Evolutionary conservation across 2,113 vertebrate genomes (phyloP).

Genomic region (Actenoides hombroni): DNA sequence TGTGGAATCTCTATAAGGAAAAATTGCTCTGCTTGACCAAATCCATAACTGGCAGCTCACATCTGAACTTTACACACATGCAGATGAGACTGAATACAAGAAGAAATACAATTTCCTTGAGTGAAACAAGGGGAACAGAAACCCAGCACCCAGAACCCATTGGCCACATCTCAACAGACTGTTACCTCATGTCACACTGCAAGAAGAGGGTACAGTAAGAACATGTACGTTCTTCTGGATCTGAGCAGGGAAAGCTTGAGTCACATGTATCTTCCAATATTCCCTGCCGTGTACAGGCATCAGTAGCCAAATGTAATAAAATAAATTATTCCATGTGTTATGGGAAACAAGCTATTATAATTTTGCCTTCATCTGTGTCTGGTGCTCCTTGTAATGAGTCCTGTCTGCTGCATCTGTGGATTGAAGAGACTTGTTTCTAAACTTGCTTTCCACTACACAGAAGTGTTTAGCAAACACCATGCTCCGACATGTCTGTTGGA

Average conservation of each 20-base stretch:
- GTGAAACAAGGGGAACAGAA: background rate
- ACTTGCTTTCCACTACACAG: slow-evolving; percentile 84
- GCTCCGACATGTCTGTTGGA: slow-evolving; percentile 87
- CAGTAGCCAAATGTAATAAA: background rate
- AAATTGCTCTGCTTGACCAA: background rate
- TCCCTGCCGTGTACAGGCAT: background rate
- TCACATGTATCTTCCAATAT: background rate
- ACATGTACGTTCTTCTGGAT: accelerated
- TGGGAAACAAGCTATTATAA: background rate
- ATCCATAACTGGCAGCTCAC: background rate
- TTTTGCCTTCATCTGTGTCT: slow-evolving; percentile 89
- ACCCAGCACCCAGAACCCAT: background rate
- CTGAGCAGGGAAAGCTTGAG: background rate
- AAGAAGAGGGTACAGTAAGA: background rate
- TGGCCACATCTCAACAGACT: too few species aligned
- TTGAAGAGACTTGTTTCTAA: slow-evolving; percentile 84
- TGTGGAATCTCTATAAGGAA: background rate
- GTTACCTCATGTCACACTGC: too few species aligned
- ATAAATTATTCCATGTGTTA: background rate
- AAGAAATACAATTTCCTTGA: background rate
- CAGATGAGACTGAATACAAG: background rate
- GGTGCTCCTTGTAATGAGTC: slow-evolving; percentile 86
- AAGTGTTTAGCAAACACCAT: slow-evolving; percentile 96
- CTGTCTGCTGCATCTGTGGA: slow-evolving; percentile 84
- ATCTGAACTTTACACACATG: background rate